phyloP scores from a whole-genome alignment of 2,888 invertebrate genomes.

The Lasioglossum figueresi region DNA sequence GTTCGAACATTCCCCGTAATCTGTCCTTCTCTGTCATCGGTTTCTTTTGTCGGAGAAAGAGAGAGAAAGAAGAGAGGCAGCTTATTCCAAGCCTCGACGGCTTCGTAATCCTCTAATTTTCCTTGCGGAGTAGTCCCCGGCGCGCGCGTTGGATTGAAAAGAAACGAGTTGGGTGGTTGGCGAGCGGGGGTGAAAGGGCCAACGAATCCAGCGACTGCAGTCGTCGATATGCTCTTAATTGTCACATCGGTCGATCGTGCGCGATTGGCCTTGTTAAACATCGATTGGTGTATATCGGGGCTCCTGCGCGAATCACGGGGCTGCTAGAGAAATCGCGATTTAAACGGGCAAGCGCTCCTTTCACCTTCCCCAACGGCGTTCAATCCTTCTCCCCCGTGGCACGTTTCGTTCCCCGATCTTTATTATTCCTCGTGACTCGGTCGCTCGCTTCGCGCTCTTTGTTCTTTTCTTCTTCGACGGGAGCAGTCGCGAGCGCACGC shows the following conservation, averaged over 20 bases:
- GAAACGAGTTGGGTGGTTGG: neutral
- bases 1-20: slow-evolving; percentile 74
- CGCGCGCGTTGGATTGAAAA: slow-evolving; percentile 27
- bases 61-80: slow-evolving; percentile 31
- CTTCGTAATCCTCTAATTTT: slow-evolving; percentile 76
- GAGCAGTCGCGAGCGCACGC: slow-evolving; percentile 33
- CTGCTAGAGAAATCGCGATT: slow-evolving; percentile 74
- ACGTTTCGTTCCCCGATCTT: slow-evolving; percentile 58
- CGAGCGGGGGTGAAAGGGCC: neutral
- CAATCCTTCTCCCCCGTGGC: slow-evolving; percentile 35
- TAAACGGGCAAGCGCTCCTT: slow-evolving; percentile 60
- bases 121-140: slow-evolving; percentile 53
- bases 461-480: slow-evolving; percentile 50
- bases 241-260: slow-evolving; percentile 63
- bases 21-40: slow-evolving; percentile 61
- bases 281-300: slow-evolving; percentile 59
- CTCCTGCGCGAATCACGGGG: slow-evolving; percentile 61
- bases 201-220: slow-evolving; percentile 26
- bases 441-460: slow-evolving; percentile 52
- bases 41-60: slow-evolving; percentile 34
- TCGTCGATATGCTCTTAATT: slow-evolving; percentile 68
- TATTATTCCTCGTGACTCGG: slow-evolving; percentile 69
- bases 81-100: slow-evolving; percentile 69
- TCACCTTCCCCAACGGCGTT: slow-evolving; percentile 17
- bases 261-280: slow-evolving; percentile 66